Base-by-base conservation (phyloP, 2,113 vertebrate species). In the Chlamydotis undulata region DNA sequence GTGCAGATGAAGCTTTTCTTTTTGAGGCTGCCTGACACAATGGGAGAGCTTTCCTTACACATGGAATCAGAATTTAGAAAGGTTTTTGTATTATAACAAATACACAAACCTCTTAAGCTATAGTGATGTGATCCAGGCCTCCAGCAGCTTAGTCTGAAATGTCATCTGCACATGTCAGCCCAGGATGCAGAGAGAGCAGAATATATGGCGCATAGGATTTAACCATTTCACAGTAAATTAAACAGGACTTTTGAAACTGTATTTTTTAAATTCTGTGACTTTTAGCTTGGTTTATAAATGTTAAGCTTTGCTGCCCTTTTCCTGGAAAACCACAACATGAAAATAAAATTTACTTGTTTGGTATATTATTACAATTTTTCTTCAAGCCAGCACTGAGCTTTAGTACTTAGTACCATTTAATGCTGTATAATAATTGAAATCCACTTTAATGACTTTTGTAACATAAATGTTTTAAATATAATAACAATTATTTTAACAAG, bases 401-500 rank as follows among this genome's bases (percentile, higher is more conserved):
- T 80, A 86, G 43, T 81, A 83, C 85, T 71, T 68, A 60, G 37
- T 67, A 74, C 64, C 41, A 47, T 81, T 87, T 94, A 87, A 78
- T 16, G 31, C 87, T 80, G 19, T 82, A 87, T 82, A 97, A 97
- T 94, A 28, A 47, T 96, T 97, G 94, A 97, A 98, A 97, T 96
- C 91, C 61, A 45, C 96, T 93, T 91, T 93, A 96, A 96, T 94
- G 89, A 97, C 96, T 97, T 96, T 89, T 96, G 96, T 97, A 97
- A 97, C 78, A 96, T 95, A 97, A 98, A 96, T 94, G 93, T 97
- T 98, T 97, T 94, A 96, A 96, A 78, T 94, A 76, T 86, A 95
- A 90, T 96, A 97, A 94, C 95, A 93, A 70, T 96, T 97, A 97
- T 96, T 97, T 95, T 96, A 84, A 94, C 95, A 97, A 98, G 96